Evolutionary conservation across 2,888 invertebrate species (phyloP).

Genomic region (Agrochola lota): DNA sequence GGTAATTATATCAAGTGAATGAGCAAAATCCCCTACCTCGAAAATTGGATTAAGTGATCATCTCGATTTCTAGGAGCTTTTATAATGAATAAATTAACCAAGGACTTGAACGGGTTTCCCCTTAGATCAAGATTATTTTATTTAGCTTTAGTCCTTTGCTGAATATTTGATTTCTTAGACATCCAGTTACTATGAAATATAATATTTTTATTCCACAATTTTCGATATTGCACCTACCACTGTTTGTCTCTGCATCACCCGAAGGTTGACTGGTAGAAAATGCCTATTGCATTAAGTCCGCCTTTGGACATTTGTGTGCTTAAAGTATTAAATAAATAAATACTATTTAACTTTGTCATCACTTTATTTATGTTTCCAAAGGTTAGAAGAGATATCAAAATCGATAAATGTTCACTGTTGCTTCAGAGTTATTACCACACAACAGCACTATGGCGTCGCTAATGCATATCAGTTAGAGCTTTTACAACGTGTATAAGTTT

Average conservation of each 20-base stretch:
- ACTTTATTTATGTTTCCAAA: slow-evolving; percentile 2
- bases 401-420: slow-evolving; percentile 17
- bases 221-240: too few species aligned
- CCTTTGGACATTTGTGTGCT: too few species aligned
- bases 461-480: slow-evolving; percentile 50
- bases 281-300: too few species aligned
- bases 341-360: not conserved
- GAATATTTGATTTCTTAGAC: not conserved
- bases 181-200: not conserved
- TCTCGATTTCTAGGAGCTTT: slow-evolving; percentile 16
- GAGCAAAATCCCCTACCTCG: not conserved
- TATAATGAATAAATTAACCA: slow-evolving; percentile 2
- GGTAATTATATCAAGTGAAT: slow-evolving; percentile 11
- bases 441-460: slow-evolving; percentile 7
- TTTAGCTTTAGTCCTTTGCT: not conserved
- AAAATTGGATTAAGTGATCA: slow-evolving; percentile 15
- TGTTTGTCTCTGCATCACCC: too few species aligned
- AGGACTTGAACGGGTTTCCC: not conserved
- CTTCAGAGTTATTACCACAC: slow-evolving; percentile 19
- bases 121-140: not conserved
- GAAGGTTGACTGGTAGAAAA: too few species aligned
- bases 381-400: slow-evolving; percentile 13
- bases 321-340: too few species aligned
- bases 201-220: too few species aligned
- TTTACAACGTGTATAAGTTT: slow-evolving; percentile 18